Conservation (phyloP, 30 jellyfish, hydroid and myxozoan species). For the Turritopsis rubra region DNA sequence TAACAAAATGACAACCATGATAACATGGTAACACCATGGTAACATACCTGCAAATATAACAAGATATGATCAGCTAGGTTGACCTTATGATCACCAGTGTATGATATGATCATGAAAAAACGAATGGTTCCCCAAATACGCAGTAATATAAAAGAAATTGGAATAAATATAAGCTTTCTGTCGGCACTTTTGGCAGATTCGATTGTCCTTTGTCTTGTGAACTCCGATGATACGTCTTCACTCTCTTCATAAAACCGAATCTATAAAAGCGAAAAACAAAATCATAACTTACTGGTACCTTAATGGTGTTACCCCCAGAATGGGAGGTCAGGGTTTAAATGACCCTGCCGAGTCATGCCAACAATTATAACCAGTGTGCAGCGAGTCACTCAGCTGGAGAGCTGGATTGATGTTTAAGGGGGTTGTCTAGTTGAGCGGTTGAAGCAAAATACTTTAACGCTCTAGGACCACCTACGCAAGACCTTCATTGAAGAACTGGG, state of each 20-base stretch:
- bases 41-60: constrained; percentile 64
- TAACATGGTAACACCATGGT: neutral
- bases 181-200: constrained; percentile 73
- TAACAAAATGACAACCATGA: neutral
- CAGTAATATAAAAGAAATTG: constrained; percentile 47
- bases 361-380: too few species aligned
- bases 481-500: too few species aligned
- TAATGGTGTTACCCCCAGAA: too few species aligned
- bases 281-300: too few species aligned
- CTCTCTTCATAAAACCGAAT: neutral
- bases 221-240: constrained; percentile 3
- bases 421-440: too few species aligned
- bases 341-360: too few species aligned
- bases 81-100: neutral
- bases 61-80: constrained; percentile 30
- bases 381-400: too few species aligned
- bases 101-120: constrained; percentile 35
- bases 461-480: too few species aligned
- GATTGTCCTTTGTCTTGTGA: constrained; percentile 39
- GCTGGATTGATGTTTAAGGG: too few species aligned
- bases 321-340: too few species aligned
- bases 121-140: constrained; percentile 82
- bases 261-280: neutral
- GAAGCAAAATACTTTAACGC: too few species aligned
- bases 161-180: constrained; percentile 66